Evolutionary conservation across 2,888 invertebrate genomes (phyloP), one percentile per base, ranked within the genome.

Genomic region (Rhingia rostrata): DNA sequence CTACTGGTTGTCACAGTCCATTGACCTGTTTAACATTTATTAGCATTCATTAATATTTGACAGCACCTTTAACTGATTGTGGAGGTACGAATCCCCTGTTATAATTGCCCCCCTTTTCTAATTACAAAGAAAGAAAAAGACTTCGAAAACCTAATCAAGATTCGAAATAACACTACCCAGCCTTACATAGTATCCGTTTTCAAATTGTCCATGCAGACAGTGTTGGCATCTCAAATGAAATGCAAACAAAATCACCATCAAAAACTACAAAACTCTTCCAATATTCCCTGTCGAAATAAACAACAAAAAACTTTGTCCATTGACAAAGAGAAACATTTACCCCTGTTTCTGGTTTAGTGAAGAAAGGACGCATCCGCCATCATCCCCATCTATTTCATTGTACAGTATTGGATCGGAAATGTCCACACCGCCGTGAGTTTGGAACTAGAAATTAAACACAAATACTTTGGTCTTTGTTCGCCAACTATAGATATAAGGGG

Each of bases 151-250:
- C 9, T 58, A 22, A 33, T 60, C 35, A 35, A 54, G 7, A 54
- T 12, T 12, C 33, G 4, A 54, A 14, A 33, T 54, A 35, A 33
- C 12, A 14, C 4, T 14, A 54, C 54, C 35, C 30, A 14, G 12
- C 32, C 45, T 32, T 9, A 32, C 32, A 33, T 35, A n/a, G 58
- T 51, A 49, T 41, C 37, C 33, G 51, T 51, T 49, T 32, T 60
- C 47, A 47, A 51, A 41, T 60, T 49, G 49, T 51, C 60, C 30
- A 51, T 60, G 60, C 70, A 60, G 51, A 60, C 58, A 49, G 12
- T 49, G 51, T 51, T 60, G 49, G 49, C 41, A 60, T 41, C 49
- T 49, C 58, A 60, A 70, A 60, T 70, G 60, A 58, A 70, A 60
- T 56, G 49, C 60, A 70, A 70, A 60, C 70, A 60, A 22, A 60